Base-by-base conservation (phyloP, 2,888 invertebrate species). In the Saturnia japonica region DNA sequence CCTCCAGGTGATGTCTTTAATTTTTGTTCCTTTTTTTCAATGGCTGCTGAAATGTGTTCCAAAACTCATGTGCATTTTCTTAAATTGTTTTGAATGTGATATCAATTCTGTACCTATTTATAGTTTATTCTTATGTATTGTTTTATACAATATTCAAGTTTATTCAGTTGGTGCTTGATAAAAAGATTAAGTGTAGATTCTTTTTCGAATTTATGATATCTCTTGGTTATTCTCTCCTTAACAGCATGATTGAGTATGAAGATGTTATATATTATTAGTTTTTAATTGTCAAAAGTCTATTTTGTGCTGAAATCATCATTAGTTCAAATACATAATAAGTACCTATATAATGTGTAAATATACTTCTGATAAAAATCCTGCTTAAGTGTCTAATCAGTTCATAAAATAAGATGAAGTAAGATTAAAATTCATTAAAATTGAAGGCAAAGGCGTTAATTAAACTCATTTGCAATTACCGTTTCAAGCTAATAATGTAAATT, bases 1-100 rank as follows among this genome's bases (percentile, higher is more conserved):
- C 98, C 98, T 22, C 96, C 97, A 78, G 95, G 96, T 96, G 91
- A 85, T 60, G 0, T 1, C 16, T 14, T 0, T 16, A 28, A 28
- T 14, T 60, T 2, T 22, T 28, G 2, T 60, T 60, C 25, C 0
- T 25, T 8, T 19, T 19, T 16, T 16, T n/a, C n/a, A n/a, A 0
- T 51, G n/a, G 19, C 8, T 9, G 51, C n/a, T 51, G 6, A n/a
- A 22, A 51, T 16, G 14, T 47, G 2, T 14, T 6, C 14, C 6
- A 16, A 47, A 47, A 12, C 14, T 47, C 16, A 47, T 16, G 1
- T 45, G 14, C 3, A 16, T 45, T 45, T 45, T 45, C 12, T 45
- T 45, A 45, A 34, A 34, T 34, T 34, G 34, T 34, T 34, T 34
- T 34, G 3, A 34, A 4, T 34, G 34, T 34, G 34, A 4, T 6